phyloP scores from a whole-genome alignment of 2,797 vertebrate genomes.

The Tragelaphus eurycerus region DNA sequence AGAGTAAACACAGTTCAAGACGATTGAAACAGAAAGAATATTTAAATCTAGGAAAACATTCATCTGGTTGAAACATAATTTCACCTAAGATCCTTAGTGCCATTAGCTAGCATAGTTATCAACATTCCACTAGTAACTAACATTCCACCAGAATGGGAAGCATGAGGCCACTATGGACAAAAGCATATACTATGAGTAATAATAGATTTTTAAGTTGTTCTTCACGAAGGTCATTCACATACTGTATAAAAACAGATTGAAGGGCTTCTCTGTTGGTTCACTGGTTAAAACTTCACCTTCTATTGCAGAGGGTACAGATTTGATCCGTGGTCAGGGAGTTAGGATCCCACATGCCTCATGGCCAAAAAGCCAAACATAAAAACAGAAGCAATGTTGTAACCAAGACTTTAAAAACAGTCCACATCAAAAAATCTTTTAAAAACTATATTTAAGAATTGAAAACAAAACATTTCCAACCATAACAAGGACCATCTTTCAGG shows the following conservation, averaged over 20 bases:
- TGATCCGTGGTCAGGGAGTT: background rate
- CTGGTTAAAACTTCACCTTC: background rate
- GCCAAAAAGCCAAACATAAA: background rate
- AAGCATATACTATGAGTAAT: background rate
- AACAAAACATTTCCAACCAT: background rate
- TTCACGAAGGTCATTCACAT: background rate
- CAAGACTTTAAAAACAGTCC: background rate
- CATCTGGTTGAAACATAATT: background rate
- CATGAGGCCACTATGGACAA: background rate
- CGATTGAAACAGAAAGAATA: background rate
- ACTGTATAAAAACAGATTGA: background rate
- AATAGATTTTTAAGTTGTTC: background rate
- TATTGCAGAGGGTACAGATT: background rate
- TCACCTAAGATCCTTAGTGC: background rate
- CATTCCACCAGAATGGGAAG: background rate
- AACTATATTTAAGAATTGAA: background rate
- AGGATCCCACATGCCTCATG: background rate
- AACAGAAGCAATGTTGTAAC: background rate
- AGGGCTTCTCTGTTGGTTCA: background rate
- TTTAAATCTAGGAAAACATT: background rate
- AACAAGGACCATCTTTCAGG: background rate
- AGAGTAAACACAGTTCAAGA: constrained; percentile 9
- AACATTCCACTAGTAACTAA: background rate
- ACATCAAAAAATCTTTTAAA: background rate
- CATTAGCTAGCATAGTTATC: background rate